A percentile compares a stretch with the other conserved stretches of the same genome.
Evolutionary conservation across 2,113 vertebrate species (phyloP).

Genomic region (Elaphurus davidianus): DNA sequence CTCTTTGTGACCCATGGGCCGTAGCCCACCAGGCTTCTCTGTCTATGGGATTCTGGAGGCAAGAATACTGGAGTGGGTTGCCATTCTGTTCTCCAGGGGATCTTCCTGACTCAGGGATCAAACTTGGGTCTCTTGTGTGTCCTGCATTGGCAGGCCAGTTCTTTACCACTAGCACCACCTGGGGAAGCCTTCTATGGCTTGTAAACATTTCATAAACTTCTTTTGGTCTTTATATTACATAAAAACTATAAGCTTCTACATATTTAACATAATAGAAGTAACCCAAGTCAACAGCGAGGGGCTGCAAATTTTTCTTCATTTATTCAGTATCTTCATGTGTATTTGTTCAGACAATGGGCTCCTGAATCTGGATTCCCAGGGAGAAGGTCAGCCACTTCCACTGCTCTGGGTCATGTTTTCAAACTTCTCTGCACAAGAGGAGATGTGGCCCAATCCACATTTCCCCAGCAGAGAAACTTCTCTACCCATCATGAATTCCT

Average conservation of each 20-base stretch:
- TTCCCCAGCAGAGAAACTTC: neutral
- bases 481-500: neutral
- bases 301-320: neutral
- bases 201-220: neutral
- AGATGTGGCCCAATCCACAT: neutral
- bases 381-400: neutral
- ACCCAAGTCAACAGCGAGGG: neutral
- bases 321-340: neutral
- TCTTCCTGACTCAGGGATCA: neutral
- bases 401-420: neutral
- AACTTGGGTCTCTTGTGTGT: neutral
- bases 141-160: rapidly evolving
- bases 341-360: neutral
- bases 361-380: neutral
- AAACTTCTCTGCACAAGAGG: neutral
- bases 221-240: neutral
- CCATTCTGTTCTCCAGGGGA: neutral
- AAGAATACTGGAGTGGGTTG: neutral
- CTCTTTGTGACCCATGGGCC: neutral
- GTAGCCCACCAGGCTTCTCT: neutral
- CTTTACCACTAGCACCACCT: neutral
- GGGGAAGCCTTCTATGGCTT: neutral
- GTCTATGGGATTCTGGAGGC: neutral
- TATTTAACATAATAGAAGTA: neutral
- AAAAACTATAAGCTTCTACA: neutral